Evolutionary conservation across 2,113 vertebrate species (phyloP).

Genomic region (Dipodomys stephensi): DNA sequence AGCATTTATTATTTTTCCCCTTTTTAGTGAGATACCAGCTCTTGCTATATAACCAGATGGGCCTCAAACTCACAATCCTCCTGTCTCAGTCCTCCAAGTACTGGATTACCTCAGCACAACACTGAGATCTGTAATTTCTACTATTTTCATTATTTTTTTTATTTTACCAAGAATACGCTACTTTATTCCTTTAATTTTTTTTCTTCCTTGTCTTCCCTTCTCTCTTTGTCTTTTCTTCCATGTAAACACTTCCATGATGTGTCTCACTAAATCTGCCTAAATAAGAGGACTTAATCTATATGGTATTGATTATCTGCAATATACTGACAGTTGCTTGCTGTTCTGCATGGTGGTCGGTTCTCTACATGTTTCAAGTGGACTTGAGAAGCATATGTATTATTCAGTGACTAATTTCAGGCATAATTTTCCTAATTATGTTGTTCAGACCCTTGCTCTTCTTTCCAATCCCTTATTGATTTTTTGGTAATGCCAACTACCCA

Average conservation of each 20-base stretch:
- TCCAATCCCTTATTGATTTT: slow-evolving; percentile 3
- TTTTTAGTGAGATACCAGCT: not conserved
- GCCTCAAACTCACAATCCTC: not conserved
- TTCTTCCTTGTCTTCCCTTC: not conserved
- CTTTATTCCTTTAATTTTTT: not conserved
- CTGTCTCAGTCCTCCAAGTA: not conserved
- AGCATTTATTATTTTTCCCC: not conserved
- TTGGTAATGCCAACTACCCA: not conserved
- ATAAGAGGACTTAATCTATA: not conserved
- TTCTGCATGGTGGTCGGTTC: not conserved
- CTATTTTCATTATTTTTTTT: not conserved
- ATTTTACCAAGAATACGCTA: not conserved
- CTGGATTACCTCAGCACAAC: not conserved
- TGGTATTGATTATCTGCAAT: not conserved
- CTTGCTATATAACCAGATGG: not conserved
- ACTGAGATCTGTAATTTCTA: not conserved
- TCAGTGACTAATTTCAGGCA: not conserved
- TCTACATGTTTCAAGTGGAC: not conserved
- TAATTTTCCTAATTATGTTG: slow-evolving; percentile 11
- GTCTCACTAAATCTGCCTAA: not conserved
- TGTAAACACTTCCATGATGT: not conserved
- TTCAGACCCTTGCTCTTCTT: not conserved
- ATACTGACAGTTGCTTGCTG: not conserved
- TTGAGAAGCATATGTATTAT: not conserved
- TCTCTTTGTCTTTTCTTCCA: not conserved